These are phyloP conservation scores for Discoglossus pictus DNA, from an alignment of 2,797 vertebrate species.

Conservation along the genomic window DNA sequence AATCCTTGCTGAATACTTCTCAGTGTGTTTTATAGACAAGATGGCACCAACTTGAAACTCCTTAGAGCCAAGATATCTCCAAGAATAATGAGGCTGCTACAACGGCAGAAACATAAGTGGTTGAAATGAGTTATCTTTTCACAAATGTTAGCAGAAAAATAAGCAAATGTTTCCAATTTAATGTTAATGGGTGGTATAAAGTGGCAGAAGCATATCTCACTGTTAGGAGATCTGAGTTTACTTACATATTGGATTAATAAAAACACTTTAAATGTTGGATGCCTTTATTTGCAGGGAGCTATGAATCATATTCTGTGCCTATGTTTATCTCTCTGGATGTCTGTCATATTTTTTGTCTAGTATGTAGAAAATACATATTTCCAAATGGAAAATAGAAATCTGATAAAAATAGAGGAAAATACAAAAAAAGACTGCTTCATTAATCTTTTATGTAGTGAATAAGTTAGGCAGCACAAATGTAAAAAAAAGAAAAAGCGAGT, in stretches of 20 bases:
- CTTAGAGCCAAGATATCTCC: constrained; percentile 61
- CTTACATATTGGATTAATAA: constrained; percentile 52
- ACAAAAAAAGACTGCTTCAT: too few relatives aligned
- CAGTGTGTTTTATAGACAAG: constrained; percentile 59
- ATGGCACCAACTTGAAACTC: constrained; percentile 63
- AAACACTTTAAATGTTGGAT: constrained; percentile 16
- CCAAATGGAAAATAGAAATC: too few relatives aligned
- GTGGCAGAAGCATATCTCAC: constrained; percentile 52
- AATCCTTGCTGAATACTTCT: constrained; percentile 40
- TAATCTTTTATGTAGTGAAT: too few relatives aligned
- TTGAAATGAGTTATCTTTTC: constrained; percentile 58
- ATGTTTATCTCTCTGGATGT: too few relatives aligned
- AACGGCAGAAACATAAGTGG: constrained; percentile 57
- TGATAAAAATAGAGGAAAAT: too few relatives aligned
- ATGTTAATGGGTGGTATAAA: constrained; percentile 57
- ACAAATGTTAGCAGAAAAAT: constrained; percentile 15
- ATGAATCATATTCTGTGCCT: neutral
- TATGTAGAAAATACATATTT: too few relatives aligned
- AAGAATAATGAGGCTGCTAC: constrained; percentile 63
- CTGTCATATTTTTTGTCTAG: too few relatives aligned
- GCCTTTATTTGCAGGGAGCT: constrained; percentile 18
- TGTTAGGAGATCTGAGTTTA: constrained; percentile 49
- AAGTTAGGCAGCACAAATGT: too few relatives aligned
- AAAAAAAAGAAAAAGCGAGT: too few relatives aligned
- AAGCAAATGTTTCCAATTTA: constrained; percentile 57